phyloP scores from a whole-genome alignment of 2,888 invertebrate species.

The Meandrusa payeni region DNA sequence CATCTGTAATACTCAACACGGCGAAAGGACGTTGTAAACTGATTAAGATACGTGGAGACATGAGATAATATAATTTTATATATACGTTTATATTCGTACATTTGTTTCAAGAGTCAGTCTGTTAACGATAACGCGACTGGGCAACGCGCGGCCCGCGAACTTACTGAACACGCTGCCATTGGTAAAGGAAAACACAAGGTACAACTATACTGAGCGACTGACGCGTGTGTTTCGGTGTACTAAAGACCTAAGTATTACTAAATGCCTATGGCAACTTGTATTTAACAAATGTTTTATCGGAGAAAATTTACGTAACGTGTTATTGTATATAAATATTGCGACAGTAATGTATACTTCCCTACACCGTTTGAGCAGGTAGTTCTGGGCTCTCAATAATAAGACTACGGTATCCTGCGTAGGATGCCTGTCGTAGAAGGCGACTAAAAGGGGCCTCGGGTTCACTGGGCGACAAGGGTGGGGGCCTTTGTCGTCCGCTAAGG shows the following conservation, averaged over 20 bases:
- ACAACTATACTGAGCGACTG: neutral
- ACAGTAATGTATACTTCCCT: no score
- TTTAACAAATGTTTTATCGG: slow-evolving; percentile 1
- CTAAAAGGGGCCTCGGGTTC: no score
- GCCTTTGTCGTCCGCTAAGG: no score
- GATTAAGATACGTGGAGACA: slow-evolving; percentile 16
- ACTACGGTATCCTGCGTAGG: no score
- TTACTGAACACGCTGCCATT: slow-evolving; percentile 8
- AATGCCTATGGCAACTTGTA: slow-evolving; percentile 4
- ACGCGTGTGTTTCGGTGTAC: no score
- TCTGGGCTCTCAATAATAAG: no score
- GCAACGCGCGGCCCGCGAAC: slow-evolving; percentile 13
- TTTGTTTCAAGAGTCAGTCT: slow-evolving; percentile 1
- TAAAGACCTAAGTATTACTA: slow-evolving; percentile 5
- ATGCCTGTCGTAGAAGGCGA: no score
- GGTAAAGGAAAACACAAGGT: slow-evolving; percentile 14
- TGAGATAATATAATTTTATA: slow-evolving; percentile 16
- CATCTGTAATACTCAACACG: slow-evolving; percentile 5
- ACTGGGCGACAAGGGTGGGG: no score
- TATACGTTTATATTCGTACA: slow-evolving; percentile 1
- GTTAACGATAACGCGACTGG: slow-evolving; percentile 15
- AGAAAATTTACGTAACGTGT: neutral
- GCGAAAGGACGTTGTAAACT: slow-evolving; percentile 10
- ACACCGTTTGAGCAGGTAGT: no score
- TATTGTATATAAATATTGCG: neutral